Conservation (phyloP, 2,113 vertebrate species). For the Sterna hirundo region DNA sequence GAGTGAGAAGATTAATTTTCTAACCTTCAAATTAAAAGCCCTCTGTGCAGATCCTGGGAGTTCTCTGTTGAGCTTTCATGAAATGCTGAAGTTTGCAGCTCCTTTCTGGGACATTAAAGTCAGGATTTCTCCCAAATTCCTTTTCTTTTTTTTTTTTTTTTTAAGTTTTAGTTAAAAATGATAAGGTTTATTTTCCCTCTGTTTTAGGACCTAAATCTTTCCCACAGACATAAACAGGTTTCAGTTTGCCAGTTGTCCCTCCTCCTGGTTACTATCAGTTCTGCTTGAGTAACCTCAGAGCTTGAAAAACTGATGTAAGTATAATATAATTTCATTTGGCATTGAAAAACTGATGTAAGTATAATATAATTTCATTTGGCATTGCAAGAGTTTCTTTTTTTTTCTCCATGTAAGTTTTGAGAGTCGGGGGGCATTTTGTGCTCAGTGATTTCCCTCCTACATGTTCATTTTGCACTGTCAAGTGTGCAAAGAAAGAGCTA, state of each 20-base stretch:
- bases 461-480: slow-evolving; percentile 13
- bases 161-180: neutral
- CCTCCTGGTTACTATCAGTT: neutral
- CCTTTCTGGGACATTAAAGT: neutral
- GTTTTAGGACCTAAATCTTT: neutral
- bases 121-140: neutral
- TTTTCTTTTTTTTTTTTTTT: neutral
- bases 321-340: neutral
- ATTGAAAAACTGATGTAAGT: too few relatives aligned
- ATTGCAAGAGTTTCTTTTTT: neutral
- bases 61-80: neutral
- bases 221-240: neutral
- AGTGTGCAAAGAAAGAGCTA: neutral
- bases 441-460: neutral
- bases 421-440: neutral
- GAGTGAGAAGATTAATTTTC: neutral
- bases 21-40: neutral
- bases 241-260: neutral
- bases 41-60: neutral
- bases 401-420: neutral
- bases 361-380: too few relatives aligned
- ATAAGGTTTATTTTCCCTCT: neutral
- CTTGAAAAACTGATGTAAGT: neutral
- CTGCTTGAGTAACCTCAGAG: neutral
- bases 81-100: neutral